These are phyloP conservation scores for Pogonognathellus flavescens DNA, from an alignment of 1,140 invertebrate genomes.

Conservation along the genomic window DNA sequence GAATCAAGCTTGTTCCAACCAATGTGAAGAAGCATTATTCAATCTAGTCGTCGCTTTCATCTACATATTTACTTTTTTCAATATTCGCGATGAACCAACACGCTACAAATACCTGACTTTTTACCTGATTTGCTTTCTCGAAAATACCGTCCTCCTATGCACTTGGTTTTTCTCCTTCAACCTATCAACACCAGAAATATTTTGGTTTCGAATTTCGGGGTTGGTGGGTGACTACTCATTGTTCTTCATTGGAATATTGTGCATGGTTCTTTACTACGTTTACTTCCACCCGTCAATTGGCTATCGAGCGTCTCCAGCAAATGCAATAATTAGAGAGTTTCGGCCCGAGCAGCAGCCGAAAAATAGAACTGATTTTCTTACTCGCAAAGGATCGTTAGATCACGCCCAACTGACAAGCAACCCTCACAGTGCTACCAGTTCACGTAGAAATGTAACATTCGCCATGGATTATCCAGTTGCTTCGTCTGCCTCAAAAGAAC, in stretches of 20 bases:
- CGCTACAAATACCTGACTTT: slow-evolving; percentile 72
- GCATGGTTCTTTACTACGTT: slow-evolving; percentile 72
- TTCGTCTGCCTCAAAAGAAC: not conserved
- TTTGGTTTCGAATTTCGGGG: slow-evolving; percentile 64
- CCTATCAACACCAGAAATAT: slow-evolving; percentile 57
- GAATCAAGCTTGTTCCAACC: slow-evolving; percentile 69
- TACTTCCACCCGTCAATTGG: slow-evolving; percentile 71
- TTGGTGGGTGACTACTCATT: slow-evolving; percentile 65
- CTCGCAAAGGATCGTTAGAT: slow-evolving; percentile 61
- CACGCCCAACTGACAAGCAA: slow-evolving; percentile 42
- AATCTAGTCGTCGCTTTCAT: slow-evolving; percentile 70
- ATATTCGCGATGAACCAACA: slow-evolving; percentile 71
- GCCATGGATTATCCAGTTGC: slow-evolving; percentile 43
- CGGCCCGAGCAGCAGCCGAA: not conserved
- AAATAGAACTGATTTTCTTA: slow-evolving; percentile 58
- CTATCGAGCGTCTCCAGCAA: slow-evolving; percentile 11
- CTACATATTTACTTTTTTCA: slow-evolving; percentile 72
- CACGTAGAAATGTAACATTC: slow-evolving; percentile 64
- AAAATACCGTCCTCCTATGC: slow-evolving; percentile 72
- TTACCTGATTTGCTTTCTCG: slow-evolving; percentile 72
- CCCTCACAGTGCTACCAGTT: slow-evolving; percentile 61
- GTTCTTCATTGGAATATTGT: slow-evolving; percentile 71
- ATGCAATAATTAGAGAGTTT: slow-evolving; percentile 6
- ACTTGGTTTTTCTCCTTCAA: slow-evolving; percentile 70
- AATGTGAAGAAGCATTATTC: slow-evolving; percentile 71